These are phyloP conservation scores for Nematolebias whitei DNA, from an alignment of 2,113 vertebrate species.

Conservation along the genomic window DNA sequence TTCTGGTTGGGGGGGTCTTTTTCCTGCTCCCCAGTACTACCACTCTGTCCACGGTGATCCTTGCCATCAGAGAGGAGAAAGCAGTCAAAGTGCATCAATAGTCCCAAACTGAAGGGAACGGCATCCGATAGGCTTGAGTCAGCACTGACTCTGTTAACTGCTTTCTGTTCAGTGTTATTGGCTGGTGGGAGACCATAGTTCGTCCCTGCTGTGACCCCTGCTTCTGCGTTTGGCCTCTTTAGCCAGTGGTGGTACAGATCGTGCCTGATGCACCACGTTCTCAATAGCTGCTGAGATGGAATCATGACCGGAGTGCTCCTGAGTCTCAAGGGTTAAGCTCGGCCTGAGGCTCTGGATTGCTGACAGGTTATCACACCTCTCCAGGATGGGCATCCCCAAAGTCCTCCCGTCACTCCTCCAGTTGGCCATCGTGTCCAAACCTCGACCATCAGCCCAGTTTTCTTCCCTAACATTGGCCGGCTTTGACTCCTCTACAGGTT, in stretches of 20 bases:
- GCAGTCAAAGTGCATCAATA: constrained; percentile 79
- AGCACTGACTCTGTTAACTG: constrained; percentile 35
- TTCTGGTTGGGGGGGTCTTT: constrained; percentile 35
- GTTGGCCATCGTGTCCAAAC: constrained; percentile 59
- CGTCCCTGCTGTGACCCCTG: constrained; percentile 81
- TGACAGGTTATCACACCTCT: constrained; percentile 92
- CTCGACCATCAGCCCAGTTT: constrained; percentile 33
- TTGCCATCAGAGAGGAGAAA: constrained; percentile 56
- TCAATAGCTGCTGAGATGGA: constrained; percentile 94
- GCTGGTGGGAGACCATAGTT: constrained; percentile 71
- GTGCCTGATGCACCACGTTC: constrained; percentile 93
- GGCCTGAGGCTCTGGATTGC: constrained; percentile 86
- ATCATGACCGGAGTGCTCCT: constrained; percentile 87
- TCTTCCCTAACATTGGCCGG: constrained; percentile 56
- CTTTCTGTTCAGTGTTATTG: constrained; percentile 53
- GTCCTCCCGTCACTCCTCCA: constrained; percentile 64
- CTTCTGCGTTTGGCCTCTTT: constrained; percentile 80
- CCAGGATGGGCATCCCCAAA: constrained; percentile 94
- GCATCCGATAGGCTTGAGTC: constrained; percentile 49
- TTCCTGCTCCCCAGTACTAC: constrained; percentile 33
- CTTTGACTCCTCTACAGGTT: constrained; percentile 83
- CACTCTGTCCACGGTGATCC: constrained; percentile 34
- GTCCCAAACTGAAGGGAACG: constrained; percentile 66
- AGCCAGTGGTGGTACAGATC: constrained; percentile 81
- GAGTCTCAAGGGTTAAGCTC: constrained; percentile 78